Evolutionary conservation across 2,797 vertebrate genomes (phyloP), one percentile per base, ranked within the genome.

Genomic region (Leptoclinus maculatus): DNA sequence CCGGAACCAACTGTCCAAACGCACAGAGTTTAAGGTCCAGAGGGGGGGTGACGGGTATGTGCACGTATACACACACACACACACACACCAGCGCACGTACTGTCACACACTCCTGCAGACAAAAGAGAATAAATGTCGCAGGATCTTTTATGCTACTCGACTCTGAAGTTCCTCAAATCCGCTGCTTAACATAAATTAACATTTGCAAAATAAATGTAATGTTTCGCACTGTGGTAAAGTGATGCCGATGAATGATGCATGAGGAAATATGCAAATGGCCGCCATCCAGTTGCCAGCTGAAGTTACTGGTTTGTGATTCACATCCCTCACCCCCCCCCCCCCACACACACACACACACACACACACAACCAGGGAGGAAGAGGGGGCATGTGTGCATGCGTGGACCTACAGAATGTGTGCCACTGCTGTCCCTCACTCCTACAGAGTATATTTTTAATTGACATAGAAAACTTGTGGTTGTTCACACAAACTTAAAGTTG

Each of bases 181-280:
- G 69, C 83, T 91, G 90, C 80, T 95, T 94, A 91, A 86, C 93
- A 95, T 95, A 93, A 93, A 94, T 95, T 93, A 92, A 85, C 91
- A 94, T 95, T 92, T 81, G 74, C 83, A 73, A 93, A 93, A 93
- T 92, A 94, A 93, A 91, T 75, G 84, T 87, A 90, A 90, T 89
- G 85, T 92, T 90, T 85, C 27, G 62, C 82, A 41, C 66, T 32
- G 84, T 78, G 82, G 90, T 84, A 80, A 93, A 93, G 88, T 78
- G 81, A 91, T 78, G 86, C 85, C 74, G 49, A 91, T 95, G 92
- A 94, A 95, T 94, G 88, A 95, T 94, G 90, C 88, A 95, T 93
- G 91, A 88, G 81, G 51, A n/a, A n/a, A 45, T 75, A 92, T 93
- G 89, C 82, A 92, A 91, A 92, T 84, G 74, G 83, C 17, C 5